Evolutionary conservation across 2,113 vertebrate species (phyloP).

Genomic region (Rhadina sibilatrix): DNA sequence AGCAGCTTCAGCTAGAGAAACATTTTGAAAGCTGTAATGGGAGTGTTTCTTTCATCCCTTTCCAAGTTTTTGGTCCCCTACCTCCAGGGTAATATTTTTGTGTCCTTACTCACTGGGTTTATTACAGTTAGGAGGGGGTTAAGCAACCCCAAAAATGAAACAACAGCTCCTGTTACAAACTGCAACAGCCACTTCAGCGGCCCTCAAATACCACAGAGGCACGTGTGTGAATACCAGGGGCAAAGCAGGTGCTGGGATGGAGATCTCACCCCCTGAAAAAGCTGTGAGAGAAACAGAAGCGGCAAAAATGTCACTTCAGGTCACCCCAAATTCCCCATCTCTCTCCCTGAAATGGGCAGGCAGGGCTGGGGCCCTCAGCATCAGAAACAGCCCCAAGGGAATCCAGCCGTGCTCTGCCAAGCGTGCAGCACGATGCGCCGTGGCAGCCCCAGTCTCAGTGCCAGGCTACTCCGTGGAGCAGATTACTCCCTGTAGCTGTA

Average conservation of each 20-base stretch:
- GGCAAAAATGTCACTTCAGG: background rate
- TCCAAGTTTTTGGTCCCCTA: background rate
- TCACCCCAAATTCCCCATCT: background rate
- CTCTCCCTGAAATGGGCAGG: background rate
- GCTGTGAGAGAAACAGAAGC: slow-evolving; percentile 19
- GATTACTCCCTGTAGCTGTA: background rate
- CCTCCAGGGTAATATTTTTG: background rate
- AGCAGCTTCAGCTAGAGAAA: slow-evolving; percentile 22
- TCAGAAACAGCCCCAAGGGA: background rate
- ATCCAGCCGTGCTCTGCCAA: background rate
- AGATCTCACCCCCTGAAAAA: background rate
- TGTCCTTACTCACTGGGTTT: background rate
- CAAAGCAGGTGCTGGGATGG: background rate
- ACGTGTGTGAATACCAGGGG: background rate
- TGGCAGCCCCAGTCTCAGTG: background rate
- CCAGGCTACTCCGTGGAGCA: background rate
- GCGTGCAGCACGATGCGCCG: background rate
- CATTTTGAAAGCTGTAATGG: background rate
- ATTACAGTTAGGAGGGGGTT: background rate
- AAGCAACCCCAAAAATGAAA: background rate
- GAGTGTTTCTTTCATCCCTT: background rate
- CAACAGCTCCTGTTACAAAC: background rate
- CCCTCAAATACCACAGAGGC: background rate
- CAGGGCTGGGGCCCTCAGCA: background rate
- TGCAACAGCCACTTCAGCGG: background rate